Conservation (phyloP, 2,888 invertebrate species). For the Nematopogon swammerdamellus region DNA sequence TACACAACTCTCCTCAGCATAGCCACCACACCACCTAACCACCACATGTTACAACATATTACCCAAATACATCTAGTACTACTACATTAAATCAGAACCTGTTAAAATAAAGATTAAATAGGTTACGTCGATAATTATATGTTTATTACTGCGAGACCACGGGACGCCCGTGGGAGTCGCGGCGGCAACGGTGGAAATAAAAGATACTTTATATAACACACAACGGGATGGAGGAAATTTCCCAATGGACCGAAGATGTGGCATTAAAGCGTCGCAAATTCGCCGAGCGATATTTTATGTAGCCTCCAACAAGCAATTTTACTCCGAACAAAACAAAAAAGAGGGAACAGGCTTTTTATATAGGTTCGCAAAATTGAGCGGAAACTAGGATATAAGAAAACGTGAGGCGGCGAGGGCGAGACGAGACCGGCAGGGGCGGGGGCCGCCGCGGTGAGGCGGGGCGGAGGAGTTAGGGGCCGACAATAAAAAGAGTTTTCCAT, state of each 20-base stretch:
- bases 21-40: too few relatives aligned
- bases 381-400: conserved; percentile 49
- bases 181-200: background rate
- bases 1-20: conserved; percentile 18
- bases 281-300: conserved; percentile 28
- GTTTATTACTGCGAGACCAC: too few relatives aligned
- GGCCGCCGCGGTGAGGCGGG: too few relatives aligned
- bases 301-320: conserved; percentile 21
- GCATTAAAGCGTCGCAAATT: conserved; percentile 20
- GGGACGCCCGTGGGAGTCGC: background rate
- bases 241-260: conserved; percentile 13
- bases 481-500: conserved; percentile 54
- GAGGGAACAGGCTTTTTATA: conserved; percentile 32
- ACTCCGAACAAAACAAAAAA: conserved; percentile 19
- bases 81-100: too few relatives aligned
- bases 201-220: conserved; percentile 1
- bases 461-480: conserved; percentile 33
- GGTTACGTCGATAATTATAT: too few relatives aligned
- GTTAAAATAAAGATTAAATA: too few relatives aligned
- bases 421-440: too few relatives aligned
- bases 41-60: too few relatives aligned
- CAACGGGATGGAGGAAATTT: conserved; percentile 12
- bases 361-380: conserved; percentile 42
- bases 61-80: too few relatives aligned
- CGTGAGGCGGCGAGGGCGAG: conserved; percentile 41